phyloP scores from a whole-genome alignment of 2,797 vertebrate genomes.

The Myotis planiceps region DNA sequence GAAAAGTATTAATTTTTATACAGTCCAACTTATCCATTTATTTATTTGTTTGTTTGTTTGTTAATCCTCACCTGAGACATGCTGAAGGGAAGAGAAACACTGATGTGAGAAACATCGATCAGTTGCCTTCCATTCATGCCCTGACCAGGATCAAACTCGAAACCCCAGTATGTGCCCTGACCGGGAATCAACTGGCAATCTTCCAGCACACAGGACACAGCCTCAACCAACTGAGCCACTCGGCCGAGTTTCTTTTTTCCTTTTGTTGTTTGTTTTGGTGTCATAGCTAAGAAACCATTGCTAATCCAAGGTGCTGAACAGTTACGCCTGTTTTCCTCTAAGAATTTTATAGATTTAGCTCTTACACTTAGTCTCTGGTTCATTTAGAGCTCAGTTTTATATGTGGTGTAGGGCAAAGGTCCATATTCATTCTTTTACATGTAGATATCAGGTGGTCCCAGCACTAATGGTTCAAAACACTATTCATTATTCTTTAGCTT shows the following conservation, averaged over 20 bases:
- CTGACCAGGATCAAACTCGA: too few relatives aligned
- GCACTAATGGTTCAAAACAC: neutral
- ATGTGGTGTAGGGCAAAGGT: neutral
- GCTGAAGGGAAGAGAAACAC: too few relatives aligned
- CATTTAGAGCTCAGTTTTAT: neutral
- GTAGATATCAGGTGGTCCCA: too few relatives aligned
- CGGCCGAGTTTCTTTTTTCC: neutral
- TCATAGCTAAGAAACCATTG: neutral
- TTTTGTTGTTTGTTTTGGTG: neutral
- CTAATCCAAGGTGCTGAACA: neutral
- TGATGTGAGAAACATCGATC: too few relatives aligned
- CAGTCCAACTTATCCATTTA: neutral
- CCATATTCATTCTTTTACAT: neutral
- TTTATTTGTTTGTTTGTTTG: too few relatives aligned
- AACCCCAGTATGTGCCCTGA: too few relatives aligned
- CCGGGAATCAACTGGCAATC: too few relatives aligned
- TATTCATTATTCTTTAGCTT: neutral
- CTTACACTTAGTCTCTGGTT: neutral
- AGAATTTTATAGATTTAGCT: neutral
- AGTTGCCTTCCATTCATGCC: too few relatives aligned
- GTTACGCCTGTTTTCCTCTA: neutral
- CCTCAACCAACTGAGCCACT: too few relatives aligned
- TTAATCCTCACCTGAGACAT: too few relatives aligned
- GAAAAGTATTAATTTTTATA: neutral
- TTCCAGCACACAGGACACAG: too few relatives aligned